phyloP scores from a whole-genome alignment of 2,888 invertebrate species.

The Synanthedon myopaeformis region DNA sequence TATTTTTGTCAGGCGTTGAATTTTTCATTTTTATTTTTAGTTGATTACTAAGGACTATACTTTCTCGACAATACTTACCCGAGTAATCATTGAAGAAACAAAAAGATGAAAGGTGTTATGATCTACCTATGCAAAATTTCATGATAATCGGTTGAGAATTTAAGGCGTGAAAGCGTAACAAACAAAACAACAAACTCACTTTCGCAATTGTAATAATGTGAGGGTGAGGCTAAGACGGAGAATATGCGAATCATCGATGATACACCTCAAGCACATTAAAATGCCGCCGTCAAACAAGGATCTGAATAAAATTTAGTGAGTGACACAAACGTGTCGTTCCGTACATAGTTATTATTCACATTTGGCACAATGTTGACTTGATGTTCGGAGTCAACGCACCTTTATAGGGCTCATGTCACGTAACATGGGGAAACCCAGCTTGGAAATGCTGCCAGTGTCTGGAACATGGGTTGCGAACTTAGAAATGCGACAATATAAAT shows the following conservation, averaged over 20 bases:
- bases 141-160: too few species aligned
- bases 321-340: conserved; percentile 30
- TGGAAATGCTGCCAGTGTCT: conserved; percentile 1
- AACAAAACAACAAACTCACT: too few species aligned
- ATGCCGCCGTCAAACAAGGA: conserved; percentile 43
- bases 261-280: conserved; percentile 20
- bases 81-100: too few species aligned
- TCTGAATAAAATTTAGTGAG: conserved; percentile 31
- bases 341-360: conserved; percentile 54
- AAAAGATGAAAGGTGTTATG: too few species aligned
- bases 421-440: conserved; percentile 15
- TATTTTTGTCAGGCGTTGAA: too few species aligned
- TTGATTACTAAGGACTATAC: too few species aligned
- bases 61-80: too few species aligned
- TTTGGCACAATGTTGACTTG: conserved; percentile 44
- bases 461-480: neutral
- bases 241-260: neutral
- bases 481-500: neutral
- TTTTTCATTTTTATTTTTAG: too few species aligned
- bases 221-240: too few species aligned
- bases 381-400: conserved; percentile 37
- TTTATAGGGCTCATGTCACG: neutral
- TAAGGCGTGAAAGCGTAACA: too few species aligned
- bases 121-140: too few species aligned
- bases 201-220: too few species aligned